phyloP scores from a whole-genome alignment of 2,888 invertebrate species.

The Perizoma flavofasciatum region DNA sequence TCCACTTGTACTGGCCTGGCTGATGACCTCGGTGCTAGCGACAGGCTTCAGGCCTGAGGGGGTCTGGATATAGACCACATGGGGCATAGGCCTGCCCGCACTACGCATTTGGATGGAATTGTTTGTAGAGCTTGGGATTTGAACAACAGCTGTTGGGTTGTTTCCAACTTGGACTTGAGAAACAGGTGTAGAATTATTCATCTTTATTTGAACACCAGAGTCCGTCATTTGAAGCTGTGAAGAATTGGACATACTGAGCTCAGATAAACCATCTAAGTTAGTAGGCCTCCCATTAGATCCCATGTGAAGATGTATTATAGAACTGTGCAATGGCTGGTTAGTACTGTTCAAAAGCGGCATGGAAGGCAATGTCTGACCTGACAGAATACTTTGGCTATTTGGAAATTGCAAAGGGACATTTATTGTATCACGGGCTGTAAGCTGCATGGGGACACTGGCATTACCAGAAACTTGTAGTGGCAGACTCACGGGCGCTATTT shows the following conservation, averaged over 20 bases:
- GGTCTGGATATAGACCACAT: conserved; percentile 85
- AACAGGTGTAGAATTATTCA: conserved; percentile 60
- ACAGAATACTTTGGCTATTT: conserved; percentile 67
- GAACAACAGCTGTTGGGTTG: conserved; percentile 60
- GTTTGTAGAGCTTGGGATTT: conserved; percentile 69
- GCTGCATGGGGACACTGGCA: conserved; percentile 72
- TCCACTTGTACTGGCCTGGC: conserved; percentile 76
- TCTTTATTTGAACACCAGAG: conserved; percentile 66
- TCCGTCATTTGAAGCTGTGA: conserved; percentile 67
- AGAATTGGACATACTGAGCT: conserved; percentile 64
- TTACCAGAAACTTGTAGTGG: conserved; percentile 73
- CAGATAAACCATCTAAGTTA: conserved; percentile 65
- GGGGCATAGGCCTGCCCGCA: conserved; percentile 72
- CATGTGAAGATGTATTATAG: conserved; percentile 78
- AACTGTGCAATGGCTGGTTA: conserved; percentile 67
- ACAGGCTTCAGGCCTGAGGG: conserved; percentile 78
- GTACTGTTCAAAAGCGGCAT: conserved; percentile 73
- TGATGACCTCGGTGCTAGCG: conserved; percentile 74
- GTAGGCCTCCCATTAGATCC: conserved; percentile 63
- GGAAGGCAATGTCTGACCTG: conserved; percentile 63
- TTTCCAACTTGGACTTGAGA: conserved; percentile 73
- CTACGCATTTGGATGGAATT: conserved; percentile 73
- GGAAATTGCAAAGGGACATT: conserved; percentile 77
- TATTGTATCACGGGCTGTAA: conserved; percentile 74
- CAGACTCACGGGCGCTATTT: conserved; percentile 73